phyloP scores from a whole-genome alignment of 2,888 invertebrate species.

The Catocala fraxini region DNA sequence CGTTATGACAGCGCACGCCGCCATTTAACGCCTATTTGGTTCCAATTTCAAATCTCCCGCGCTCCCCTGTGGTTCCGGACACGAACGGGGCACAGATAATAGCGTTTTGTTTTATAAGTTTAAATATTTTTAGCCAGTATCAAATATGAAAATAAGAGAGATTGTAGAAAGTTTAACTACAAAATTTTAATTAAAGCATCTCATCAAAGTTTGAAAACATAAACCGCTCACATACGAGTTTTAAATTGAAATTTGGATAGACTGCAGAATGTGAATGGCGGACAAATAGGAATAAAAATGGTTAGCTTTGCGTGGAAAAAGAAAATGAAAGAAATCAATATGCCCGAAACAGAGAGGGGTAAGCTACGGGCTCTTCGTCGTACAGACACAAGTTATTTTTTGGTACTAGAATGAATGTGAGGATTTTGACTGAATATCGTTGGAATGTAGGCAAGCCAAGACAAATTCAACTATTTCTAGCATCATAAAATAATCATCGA shows the following conservation, averaged over 20 bases:
- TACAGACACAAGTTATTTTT: conserved; percentile 33
- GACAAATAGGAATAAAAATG: conserved; percentile 75
- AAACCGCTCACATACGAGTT: conserved; percentile 67
- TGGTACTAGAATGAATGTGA: conserved; percentile 10
- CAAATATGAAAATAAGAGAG: conserved; percentile 40
- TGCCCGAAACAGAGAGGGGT: conserved; percentile 67
- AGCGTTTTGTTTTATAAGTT: conserved; percentile 75
- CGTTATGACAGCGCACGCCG: conserved; percentile 87
- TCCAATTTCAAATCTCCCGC: conserved; percentile 88
- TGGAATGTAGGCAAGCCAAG: too few relatives aligned
- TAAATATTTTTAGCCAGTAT: conserved; percentile 45
- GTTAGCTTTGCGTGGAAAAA: conserved; percentile 70
- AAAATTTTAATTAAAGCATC: conserved; percentile 64
- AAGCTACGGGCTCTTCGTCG: conserved; percentile 48
- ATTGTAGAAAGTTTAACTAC: conserved; percentile 26
- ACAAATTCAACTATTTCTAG: too few relatives aligned
- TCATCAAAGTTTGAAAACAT: conserved; percentile 63
- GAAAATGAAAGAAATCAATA: conserved; percentile 79
- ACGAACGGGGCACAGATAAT: conserved; percentile 82
- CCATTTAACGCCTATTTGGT: conserved; percentile 91
- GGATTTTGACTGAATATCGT: conserved; percentile 4
- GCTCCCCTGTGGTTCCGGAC: conserved; percentile 83
- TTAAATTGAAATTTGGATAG: conserved; percentile 78
- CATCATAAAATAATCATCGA: too few relatives aligned
- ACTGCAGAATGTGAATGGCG: conserved; percentile 66